Conservation (phyloP, 2,113 vertebrate species). For the Syngnathoides biaculeatus region DNA sequence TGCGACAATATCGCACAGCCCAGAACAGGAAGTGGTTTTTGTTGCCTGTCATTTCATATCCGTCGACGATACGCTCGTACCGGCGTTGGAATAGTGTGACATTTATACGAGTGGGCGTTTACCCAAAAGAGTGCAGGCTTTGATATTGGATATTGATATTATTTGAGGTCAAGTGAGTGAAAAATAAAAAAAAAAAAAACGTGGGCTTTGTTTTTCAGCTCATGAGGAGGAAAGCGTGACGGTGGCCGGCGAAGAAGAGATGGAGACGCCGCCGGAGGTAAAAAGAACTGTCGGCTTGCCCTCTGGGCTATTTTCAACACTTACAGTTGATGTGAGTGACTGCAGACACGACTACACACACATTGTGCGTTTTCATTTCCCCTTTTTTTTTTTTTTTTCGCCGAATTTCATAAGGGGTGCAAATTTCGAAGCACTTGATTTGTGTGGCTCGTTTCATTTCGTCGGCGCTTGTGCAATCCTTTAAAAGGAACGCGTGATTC, state of each 20-base stretch:
- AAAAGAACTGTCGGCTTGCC: conserved; percentile 23
- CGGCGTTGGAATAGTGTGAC: neutral
- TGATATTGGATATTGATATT: too few relatives aligned
- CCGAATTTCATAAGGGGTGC: conserved; percentile 33
- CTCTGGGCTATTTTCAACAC: conserved; percentile 31
- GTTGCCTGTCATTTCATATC: conserved; percentile 77
- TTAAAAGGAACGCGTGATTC: conserved; percentile 35
- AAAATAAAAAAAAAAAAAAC: neutral
- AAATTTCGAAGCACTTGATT: conserved; percentile 18
- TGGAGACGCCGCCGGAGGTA: conserved; percentile 39
- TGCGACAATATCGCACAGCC: conserved; percentile 54
- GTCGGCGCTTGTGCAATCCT: conserved; percentile 47
- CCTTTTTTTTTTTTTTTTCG: too few relatives aligned
- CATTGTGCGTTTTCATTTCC: conserved; percentile 51
- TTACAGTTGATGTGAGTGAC: conserved; percentile 56
- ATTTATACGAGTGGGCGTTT: neutral
- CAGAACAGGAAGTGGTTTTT: conserved; percentile 77
- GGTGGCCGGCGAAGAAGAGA: conserved; percentile 37
- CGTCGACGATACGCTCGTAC: conserved; percentile 39
- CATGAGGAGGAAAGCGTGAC: conserved; percentile 47
- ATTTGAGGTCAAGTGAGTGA: neutral
- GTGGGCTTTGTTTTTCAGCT: conserved; percentile 28
- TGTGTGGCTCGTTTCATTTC: conserved; percentile 30
- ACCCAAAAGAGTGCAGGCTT: too few relatives aligned
- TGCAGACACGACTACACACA: conserved; percentile 43